These are phyloP conservation scores for Sycophila sp. DNA, from an alignment of 1,140 invertebrate species.

Conservation along the genomic window DNA sequence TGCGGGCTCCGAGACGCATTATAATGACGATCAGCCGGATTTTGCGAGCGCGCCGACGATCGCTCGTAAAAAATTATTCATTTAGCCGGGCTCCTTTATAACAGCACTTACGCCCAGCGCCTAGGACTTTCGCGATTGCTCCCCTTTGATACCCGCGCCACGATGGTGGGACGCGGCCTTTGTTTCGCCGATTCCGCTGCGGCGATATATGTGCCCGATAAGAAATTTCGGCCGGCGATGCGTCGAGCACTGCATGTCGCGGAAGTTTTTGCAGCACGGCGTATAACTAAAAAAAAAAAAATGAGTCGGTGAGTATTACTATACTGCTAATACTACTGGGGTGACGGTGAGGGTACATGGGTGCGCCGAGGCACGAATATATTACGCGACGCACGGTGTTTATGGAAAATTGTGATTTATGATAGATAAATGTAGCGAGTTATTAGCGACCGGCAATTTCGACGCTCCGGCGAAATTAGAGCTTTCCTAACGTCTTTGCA, in stretches of 20 bases:
- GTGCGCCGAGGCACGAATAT: not conserved
- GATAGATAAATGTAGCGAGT: conserved; percentile 21
- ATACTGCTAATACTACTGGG: too few relatives aligned
- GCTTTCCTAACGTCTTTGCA: conserved; percentile 14
- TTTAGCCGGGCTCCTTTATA: conserved; percentile 24
- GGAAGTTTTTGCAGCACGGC: too few relatives aligned
- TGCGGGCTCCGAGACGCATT: not conserved
- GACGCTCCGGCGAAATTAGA: not conserved
- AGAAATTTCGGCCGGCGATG: too few relatives aligned
- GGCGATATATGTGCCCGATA: too few relatives aligned
- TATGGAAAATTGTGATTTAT: conserved; percentile 35
- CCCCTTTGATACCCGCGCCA: too few relatives aligned
- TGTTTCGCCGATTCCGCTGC: too few relatives aligned
- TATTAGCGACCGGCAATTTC: conserved; percentile 26
- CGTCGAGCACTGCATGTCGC: too few relatives aligned
- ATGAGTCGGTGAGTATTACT: too few relatives aligned
- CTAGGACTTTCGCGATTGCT: too few relatives aligned
- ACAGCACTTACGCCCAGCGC: not conserved
- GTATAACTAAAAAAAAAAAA: too few relatives aligned
- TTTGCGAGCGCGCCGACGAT: conserved; percentile 2
- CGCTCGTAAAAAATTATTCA: conserved; percentile 32
- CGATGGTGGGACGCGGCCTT: too few relatives aligned
- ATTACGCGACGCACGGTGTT: conserved; percentile 1
- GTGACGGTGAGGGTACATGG: not conserved
- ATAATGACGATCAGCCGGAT: conserved; percentile 17